Conservation (phyloP, 2,888 invertebrate species). For the Cephus pulcher region DNA sequence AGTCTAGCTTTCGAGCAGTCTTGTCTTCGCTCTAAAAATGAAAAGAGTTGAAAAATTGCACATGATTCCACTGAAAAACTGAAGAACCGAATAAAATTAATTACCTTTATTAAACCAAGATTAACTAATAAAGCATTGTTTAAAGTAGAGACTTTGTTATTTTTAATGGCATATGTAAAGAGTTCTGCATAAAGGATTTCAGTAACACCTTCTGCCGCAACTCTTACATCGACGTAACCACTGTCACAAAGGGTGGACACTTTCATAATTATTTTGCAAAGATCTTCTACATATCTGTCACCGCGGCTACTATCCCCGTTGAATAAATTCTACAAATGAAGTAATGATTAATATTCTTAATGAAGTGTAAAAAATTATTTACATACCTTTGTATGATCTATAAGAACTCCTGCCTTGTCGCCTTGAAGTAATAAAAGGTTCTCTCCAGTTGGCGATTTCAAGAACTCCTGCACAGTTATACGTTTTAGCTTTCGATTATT, state of each 20-base stretch:
- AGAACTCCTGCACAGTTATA: constrained; percentile 66
- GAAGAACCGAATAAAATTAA: constrained; percentile 17
- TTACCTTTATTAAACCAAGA: constrained; percentile 80
- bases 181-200: constrained; percentile 70
- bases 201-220: constrained; percentile 65
- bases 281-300: constrained; percentile 57
- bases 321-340: constrained; percentile 5
- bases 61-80: constrained; percentile 6
- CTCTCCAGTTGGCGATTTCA: constrained; percentile 66
- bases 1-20: constrained; percentile 70
- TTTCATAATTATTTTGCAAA: constrained; percentile 68
- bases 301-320: constrained; percentile 26
- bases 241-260: constrained; percentile 71
- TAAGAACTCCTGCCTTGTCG: constrained; percentile 47
- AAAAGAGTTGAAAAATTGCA: neutral
- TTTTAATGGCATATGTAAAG: constrained; percentile 68
- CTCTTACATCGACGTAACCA: constrained; percentile 68
- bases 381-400: constrained; percentile 51
- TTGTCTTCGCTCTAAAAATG: constrained; percentile 77
- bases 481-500: constrained; percentile 24
- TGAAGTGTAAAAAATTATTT: neutral
- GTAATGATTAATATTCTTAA: neutral
- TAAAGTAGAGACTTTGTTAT: constrained; percentile 69
- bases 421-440: constrained; percentile 68
- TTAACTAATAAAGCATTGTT: constrained; percentile 76